Conservation (phyloP, 2,888 invertebrate genomes). For the Caenorhabditis plicata region DNA sequence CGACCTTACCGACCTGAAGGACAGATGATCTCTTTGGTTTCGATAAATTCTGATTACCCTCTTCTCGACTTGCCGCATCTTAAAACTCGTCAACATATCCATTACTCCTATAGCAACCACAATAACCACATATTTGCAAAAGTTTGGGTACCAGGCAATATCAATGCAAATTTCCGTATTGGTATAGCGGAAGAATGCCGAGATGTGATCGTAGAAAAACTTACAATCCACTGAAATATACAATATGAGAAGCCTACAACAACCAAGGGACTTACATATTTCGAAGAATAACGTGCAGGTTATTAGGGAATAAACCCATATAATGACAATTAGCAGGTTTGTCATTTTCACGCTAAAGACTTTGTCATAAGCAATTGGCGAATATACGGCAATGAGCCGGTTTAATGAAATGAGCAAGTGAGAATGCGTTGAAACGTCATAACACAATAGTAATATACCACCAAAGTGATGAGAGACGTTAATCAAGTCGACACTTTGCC, state of each 20-base stretch:
- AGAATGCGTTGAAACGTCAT: constrained; percentile 23
- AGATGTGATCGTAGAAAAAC: constrained; percentile 4
- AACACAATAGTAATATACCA: constrained; percentile 8
- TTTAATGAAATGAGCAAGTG: constrained; percentile 26
- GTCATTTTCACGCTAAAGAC: neutral
- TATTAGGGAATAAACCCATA: neutral
- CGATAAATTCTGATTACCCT: neutral
- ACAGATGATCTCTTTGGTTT: too few relatives aligned
- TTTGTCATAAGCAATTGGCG: constrained; percentile 11
- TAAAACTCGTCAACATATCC: constrained; percentile 15
- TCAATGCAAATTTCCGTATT: neutral
- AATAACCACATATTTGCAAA: constrained; percentile 17
- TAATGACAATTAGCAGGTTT: neutral
- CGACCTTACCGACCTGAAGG: too few relatives aligned
- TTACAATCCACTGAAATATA: constrained; percentile 9
- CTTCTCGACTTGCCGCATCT: constrained; percentile 9
- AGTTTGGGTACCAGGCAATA: constrained; percentile 27
- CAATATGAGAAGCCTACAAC: neutral
- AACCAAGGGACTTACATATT: too few relatives aligned
- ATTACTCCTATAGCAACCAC: constrained; percentile 14
- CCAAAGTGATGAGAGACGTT: constrained; percentile 6
- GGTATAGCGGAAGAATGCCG: constrained; percentile 15
- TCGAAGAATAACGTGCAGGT: neutral
- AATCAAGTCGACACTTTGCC: constrained; percentile 1
- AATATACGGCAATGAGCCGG: constrained; percentile 25